Evolutionary conservation across 2,888 invertebrate species (phyloP).

Genomic region (Ormyrus rosae): DNA sequence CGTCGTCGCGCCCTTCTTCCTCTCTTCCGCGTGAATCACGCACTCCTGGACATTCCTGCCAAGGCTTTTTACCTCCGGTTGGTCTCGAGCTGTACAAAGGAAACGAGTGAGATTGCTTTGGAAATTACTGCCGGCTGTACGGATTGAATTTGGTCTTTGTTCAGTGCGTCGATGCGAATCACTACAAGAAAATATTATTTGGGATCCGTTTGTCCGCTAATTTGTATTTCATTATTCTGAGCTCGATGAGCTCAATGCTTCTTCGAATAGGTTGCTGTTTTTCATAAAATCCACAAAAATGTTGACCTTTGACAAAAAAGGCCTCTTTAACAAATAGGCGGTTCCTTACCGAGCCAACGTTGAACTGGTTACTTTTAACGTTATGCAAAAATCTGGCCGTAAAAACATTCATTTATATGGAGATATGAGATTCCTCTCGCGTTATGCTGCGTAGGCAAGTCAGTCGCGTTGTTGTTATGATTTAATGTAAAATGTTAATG

Average conservation of each 20-base stretch:
- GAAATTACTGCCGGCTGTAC: not conserved
- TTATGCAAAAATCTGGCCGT: constrained; percentile 1
- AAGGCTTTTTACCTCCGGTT: not conserved
- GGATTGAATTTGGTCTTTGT: not conserved
- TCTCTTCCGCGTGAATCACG: constrained; percentile 15
- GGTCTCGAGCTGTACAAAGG: not conserved
- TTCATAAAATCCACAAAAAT: too few relatives aligned
- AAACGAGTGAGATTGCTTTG: too few relatives aligned
- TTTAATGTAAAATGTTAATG: constrained; percentile 16
- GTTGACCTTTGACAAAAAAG: too few relatives aligned
- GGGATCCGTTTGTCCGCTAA: too few relatives aligned
- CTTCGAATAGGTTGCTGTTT: too few relatives aligned
- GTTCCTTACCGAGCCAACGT: too few relatives aligned
- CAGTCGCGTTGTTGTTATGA: not conserved
- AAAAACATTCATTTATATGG: constrained; percentile 1
- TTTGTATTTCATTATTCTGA: too few relatives aligned
- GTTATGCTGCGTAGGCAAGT: not conserved
- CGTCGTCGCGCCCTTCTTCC: constrained; percentile 1
- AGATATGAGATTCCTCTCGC: not conserved
- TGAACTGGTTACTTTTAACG: not conserved
- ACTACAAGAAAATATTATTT: too few relatives aligned
- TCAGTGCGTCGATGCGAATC: not conserved
- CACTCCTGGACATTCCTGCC: not conserved
- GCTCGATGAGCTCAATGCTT: too few relatives aligned
- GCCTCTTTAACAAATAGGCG: too few relatives aligned